Evolutionary conservation across 2,797 vertebrate genomes (phyloP).

Genomic region (Danio choprae): DNA sequence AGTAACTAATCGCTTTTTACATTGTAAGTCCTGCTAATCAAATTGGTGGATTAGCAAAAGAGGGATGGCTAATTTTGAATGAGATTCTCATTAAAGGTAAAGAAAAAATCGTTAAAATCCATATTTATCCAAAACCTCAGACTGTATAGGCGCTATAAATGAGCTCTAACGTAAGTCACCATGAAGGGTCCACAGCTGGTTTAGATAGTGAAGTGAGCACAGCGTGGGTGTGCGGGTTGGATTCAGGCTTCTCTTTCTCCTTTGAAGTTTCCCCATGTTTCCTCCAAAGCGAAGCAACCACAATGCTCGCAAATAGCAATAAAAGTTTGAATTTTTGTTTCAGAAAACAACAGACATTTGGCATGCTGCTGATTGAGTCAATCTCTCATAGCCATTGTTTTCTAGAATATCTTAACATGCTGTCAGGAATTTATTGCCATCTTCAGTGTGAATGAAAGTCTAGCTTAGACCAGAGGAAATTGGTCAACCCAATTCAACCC

Average conservation of each 20-base stretch:
- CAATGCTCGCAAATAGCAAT: slow-evolving; percentile 73
- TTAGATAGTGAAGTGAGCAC: slow-evolving; percentile 73
- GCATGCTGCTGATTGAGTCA: slow-evolving; percentile 70
- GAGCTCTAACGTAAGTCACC: slow-evolving; percentile 65
- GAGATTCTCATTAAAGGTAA: neutral
- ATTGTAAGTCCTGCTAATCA: too few relatives aligned
- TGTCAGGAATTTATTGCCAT: slow-evolving; percentile 62
- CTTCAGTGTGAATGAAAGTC: slow-evolving; percentile 65
- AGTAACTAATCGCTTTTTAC: too few relatives aligned
- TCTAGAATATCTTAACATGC: slow-evolving; percentile 7
- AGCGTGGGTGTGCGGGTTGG: slow-evolving; percentile 74
- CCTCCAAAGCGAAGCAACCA: slow-evolving; percentile 74
- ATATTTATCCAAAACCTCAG: neutral
- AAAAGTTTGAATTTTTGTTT: slow-evolving; percentile 69
- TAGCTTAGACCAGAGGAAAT: neutral
- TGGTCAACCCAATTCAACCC: neutral
- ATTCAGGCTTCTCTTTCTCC: slow-evolving; percentile 71
- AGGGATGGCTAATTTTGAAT: neutral
- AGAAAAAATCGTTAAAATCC: neutral
- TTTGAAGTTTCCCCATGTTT: slow-evolving; percentile 74
- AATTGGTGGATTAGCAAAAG: too few relatives aligned
- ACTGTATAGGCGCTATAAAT: neutral
- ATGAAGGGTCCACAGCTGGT: slow-evolving; percentile 74
- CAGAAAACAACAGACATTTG: slow-evolving; percentile 75
- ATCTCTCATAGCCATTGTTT: slow-evolving; percentile 60